Base-by-base conservation (phyloP, 1,140 invertebrate genomes). In the Lepidurus apus region DNA sequence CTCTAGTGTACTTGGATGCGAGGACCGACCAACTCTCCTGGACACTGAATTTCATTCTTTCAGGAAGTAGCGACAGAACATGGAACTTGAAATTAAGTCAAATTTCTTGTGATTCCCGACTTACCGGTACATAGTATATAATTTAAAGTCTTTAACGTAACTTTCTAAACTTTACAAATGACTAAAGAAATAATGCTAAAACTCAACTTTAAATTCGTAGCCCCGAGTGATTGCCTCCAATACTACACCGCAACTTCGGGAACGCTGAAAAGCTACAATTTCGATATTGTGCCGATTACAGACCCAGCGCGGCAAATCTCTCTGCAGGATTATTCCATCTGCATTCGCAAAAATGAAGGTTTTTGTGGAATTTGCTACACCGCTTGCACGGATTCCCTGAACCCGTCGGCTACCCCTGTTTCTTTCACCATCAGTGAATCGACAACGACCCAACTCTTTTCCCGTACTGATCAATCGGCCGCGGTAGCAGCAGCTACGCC, bases 221-320 rank as follows among this genome's bases (percentile, higher is more conserved):
- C 78, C n/a, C 78, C 78, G 34, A 42, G 34, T 11, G 73, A 75
- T 13, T 95, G 93, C 84, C 86, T 94, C 4, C 92, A 93, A 86
- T 94, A 94, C 84, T 91, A 91, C 82, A 90, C 88, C 42, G 87
- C 85, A 3, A 81, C 85, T 4, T 86, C 87, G 7, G 92, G 90
- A 13, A 90, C 87, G 0, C 89, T 94, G 17, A 88, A 85, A 47
- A 93, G 92, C 83, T 95, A 95, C 80, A 94, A 93, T 84, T 93
- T 91, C 82, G 90, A 88, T 7, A 43, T 47, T 13, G 24, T 26
- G 2, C 43, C 75, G 1, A 34, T n/a, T 42, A 34, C 53, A 11
- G 73, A 45, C 13, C 26, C 21, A 11, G 73, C 34, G 5, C 77
- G 53, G 3, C 77, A 78, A 24, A 43, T 78, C 21, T 47, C 77